Conservation (phyloP, 1,140 invertebrate genomes). For the Drosophila melanogaster region Release_6_plus_ISO1_MT NT_037436.4:18445501-18446000, state of each 20-base stretch:
- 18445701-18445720: not conserved
- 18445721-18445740: constrained; percentile 7
- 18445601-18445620: constrained; percentile 68
- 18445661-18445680: constrained; percentile 84
- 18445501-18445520: constrained; percentile 44
- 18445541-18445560: constrained; percentile 79
- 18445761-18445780: constrained; percentile 69
- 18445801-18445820: constrained; percentile 84
- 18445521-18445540: constrained; percentile 75
- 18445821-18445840: constrained; percentile 80
- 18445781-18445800: constrained; percentile 41
- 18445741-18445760: constrained; percentile 61
- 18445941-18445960: constrained; percentile 28
- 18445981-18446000: constrained; percentile 3
- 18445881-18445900: constrained; percentile 76
- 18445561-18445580: constrained; percentile 74
- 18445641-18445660: constrained; percentile 26
- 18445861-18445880: constrained; percentile 77
- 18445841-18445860: constrained; percentile 76
- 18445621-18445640: constrained; percentile 8
- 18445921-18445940: not conserved
- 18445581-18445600: constrained; percentile 78
- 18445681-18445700: constrained; percentile 63
- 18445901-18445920: constrained; percentile 23
- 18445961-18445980: constrained; percentile 22